Conservation (phyloP, 2,888 invertebrate genomes). For the Ophraella communa region DNA sequence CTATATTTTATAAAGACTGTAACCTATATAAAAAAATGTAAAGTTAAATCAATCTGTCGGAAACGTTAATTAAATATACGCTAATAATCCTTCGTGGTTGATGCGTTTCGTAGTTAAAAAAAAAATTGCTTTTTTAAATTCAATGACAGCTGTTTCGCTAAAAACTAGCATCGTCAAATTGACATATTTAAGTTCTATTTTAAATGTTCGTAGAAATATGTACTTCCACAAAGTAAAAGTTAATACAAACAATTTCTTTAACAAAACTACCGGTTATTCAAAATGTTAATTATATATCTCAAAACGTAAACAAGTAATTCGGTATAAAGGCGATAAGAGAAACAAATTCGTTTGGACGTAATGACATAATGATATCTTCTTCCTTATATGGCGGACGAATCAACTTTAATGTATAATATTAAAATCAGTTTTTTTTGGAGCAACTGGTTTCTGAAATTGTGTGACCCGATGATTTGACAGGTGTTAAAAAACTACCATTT, state of each 20-base stretch:
- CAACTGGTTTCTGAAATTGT: constrained; percentile 15
- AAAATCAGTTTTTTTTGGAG: constrained; percentile 16
- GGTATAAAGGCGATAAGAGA: constrained; percentile 13
- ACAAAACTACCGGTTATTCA: neutral
- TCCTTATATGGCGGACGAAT: constrained; percentile 21
- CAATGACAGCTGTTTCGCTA: neutral
- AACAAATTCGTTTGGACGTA: constrained; percentile 21
- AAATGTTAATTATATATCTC: neutral
- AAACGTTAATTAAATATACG: too few relatives aligned
- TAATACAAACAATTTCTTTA: too few relatives aligned
- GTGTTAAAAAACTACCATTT: constrained; percentile 12
- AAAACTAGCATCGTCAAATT: too few relatives aligned
- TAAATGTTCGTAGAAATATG: too few relatives aligned
- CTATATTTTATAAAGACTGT: too few relatives aligned
- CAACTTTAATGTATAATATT: constrained; percentile 22
- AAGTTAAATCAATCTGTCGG: too few relatives aligned
- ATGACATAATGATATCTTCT: constrained; percentile 23
- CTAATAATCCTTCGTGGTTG: too few relatives aligned
- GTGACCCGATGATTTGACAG: constrained; percentile 16
- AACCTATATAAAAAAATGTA: too few relatives aligned
- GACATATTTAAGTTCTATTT: too few relatives aligned
- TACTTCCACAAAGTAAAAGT: too few relatives aligned
- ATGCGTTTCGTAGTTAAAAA: too few relatives aligned
- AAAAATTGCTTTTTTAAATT: too few relatives aligned
- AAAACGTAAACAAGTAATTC: neutral